Evolutionary conservation across 2,888 invertebrate genomes (phyloP), one percentile per base, ranked within the genome.

Genomic region (Artemia sp.): DNA sequence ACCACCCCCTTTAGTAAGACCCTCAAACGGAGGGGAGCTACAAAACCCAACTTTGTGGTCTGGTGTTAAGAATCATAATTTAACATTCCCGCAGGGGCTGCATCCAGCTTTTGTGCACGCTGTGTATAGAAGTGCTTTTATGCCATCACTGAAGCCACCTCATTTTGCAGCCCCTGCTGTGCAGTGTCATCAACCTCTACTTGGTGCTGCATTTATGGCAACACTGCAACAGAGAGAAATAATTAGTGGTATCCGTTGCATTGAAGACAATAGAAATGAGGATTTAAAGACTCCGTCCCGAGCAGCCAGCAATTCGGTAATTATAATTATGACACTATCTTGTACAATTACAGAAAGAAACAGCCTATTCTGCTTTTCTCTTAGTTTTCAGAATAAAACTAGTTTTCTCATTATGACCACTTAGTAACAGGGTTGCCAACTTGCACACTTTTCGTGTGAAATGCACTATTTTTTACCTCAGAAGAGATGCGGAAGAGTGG

Each of bases 81-180:
- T 89, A 80, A 86, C 86, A 0, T 92, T 90, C 75, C 92, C 92
- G 0, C 83, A 88, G 76, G 89, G 90, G 0, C 85, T 90, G 71
- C 89, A 90, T 76, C 90, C 90, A 0, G 83, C 86, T 78, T 81
- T 90, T 70, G 81, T 89, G 67, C 88, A 89, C 72, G 85, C 85
- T 2, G 84, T 88, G 81, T 89, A 87, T 76, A 82, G 86, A 67
- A 82, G 83, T 7, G 71, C 64, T 24, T 19, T 58, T 24, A 10
- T 58, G 64, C 64, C 64, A 58, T n/a, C 14, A 24, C 8, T 58
- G 8, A 58, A 58, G 11, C 14, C 64, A 58, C 64, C 64, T 58
- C 10, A 58, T 58, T 58, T 58, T 24, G n/a, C 64, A 2, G 8
- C 64, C 64, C 8, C 64, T 19, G 24, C 14, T 24, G 14, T 24